Conservation (phyloP, 2,797 vertebrate genomes). For the Caiman crocodilus region DNA sequence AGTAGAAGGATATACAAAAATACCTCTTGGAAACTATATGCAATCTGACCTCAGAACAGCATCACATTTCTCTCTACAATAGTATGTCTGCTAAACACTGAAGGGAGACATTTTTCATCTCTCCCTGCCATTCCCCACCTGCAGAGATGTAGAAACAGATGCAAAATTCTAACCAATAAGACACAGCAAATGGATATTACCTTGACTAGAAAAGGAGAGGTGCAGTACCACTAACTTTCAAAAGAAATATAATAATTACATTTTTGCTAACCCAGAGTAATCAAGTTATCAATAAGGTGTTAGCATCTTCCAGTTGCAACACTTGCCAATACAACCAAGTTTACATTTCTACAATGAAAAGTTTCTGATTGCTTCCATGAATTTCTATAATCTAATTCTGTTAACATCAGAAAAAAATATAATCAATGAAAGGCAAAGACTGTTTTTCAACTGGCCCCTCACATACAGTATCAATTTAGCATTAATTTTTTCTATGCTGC, state of each 20-base stretch:
- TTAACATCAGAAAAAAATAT: not conserved
- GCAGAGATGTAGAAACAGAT: not conserved
- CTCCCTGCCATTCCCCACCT: not conserved
- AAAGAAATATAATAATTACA: not conserved
- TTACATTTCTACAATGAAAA: slow-evolving; percentile 29
- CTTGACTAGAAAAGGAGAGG: not conserved
- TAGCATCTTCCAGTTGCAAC: not conserved
- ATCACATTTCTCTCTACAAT: not conserved
- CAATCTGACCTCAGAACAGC: not conserved
- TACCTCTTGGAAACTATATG: not conserved
- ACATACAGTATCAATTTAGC: not conserved
- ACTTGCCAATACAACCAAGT: slow-evolving; percentile 15
- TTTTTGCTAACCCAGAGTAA: slow-evolving; percentile 6
- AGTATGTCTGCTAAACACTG: not conserved
- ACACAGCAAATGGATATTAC: slow-evolving; percentile 16
- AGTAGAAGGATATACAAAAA: not conserved
- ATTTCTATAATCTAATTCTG: slow-evolving; percentile 7
- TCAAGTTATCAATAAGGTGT: slow-evolving; percentile 9
- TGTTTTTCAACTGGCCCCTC: not conserved
- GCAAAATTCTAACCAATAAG: slow-evolving; percentile 27
- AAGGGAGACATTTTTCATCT: not conserved
- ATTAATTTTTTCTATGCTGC: not conserved
- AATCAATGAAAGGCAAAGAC: not conserved
- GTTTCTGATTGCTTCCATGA: not conserved
- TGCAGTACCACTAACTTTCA: not conserved